Base-by-base conservation (phyloP, 2,797 vertebrate species). In the Odontamblyopus lacepedii region DNA sequence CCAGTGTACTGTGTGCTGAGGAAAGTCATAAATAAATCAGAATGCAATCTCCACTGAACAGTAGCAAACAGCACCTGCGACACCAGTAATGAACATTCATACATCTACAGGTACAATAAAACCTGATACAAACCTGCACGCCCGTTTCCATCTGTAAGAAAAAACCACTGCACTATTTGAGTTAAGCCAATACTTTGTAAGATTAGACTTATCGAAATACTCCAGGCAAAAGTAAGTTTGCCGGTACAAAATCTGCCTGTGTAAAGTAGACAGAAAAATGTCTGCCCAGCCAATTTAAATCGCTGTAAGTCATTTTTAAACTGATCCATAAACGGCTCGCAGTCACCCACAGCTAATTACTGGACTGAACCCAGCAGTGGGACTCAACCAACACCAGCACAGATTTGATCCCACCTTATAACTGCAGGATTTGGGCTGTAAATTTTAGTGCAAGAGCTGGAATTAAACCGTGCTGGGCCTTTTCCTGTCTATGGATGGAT, bases 281-380 rank as follows among this genome's bases (percentile, higher is more conserved):
- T 65, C 75, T 13, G 60, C 75, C 57, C 11, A 66, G 63, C 59
- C 68, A 65, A 62, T 44, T 57, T 51, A 53, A 50, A 29, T 11
- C 71, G 67, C 32, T 71, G 35, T 70, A 29, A 75, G 41, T 76
- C 8, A 67, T 75, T 80, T 80, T 61, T 60, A 78, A 82, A 75
- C 48, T 67, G n/a, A 81, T 82, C 48, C 1, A 63, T 73, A 71
- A 65, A 70, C 61, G 59, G 76, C 4, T 41, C 48, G 48, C 53
- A 62, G 35, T 77, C 67, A 3, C 18, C 67, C 23, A 1, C 15
- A 18, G 67, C 64, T 79, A 75, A 82, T 78, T 71, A 70, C 44
- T 67, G 75, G 56, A 72, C 63, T 56, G 38, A 23, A 72, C 23
- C 72, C 67, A 78, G 35, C 38, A 59, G 19, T 1, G 30, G 13